phyloP scores from a whole-genome alignment of 2,888 invertebrate genomes.

The Abscondita cerata region DNA sequence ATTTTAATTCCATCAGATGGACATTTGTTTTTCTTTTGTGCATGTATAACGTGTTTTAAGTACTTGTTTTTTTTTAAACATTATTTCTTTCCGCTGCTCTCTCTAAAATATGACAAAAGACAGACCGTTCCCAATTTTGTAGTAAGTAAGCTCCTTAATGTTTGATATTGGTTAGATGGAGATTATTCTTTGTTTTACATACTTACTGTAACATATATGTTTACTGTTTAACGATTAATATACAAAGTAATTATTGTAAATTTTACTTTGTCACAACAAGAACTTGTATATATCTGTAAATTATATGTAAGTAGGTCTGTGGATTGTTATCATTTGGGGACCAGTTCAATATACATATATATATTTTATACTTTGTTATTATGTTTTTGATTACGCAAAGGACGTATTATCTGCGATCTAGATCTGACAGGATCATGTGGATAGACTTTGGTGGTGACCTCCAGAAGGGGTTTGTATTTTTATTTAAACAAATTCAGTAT shows the following conservation, averaged over 20 bases:
- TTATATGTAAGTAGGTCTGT: slow-evolving; percentile 46
- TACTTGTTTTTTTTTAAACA: not conserved
- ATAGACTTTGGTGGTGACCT: too few species aligned
- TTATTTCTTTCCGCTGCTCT: slow-evolving; percentile 18
- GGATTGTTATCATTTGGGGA: slow-evolving; percentile 52
- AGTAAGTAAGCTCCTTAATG: slow-evolving; percentile 2
- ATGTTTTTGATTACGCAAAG: too few species aligned
- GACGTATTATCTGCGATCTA: too few species aligned
- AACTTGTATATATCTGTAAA: slow-evolving; percentile 40
- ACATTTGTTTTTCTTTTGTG: slow-evolving; percentile 8
- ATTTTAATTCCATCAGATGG: slow-evolving; percentile 12
- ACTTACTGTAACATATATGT: slow-evolving; percentile 1
- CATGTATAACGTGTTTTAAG: slow-evolving; percentile 14
- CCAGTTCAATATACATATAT: slow-evolving; percentile 49
- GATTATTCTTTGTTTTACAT: slow-evolving; percentile 22
- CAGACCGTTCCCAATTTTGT: slow-evolving; percentile 9
- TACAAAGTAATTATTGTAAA: slow-evolving; percentile 5
- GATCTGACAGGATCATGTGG: too few species aligned
- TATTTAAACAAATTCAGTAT: too few species aligned
- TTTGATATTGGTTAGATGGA: slow-evolving; percentile 22
- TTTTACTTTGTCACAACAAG: slow-evolving; percentile 13
- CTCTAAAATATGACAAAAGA: slow-evolving; percentile 28
- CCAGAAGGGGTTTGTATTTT: too few species aligned
- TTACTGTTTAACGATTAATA: slow-evolving; percentile 4
- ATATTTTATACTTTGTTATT: slow-evolving; percentile 41